Base-by-base conservation (phyloP, 2,888 invertebrate genomes). In the Drosophila siamana region DNA sequence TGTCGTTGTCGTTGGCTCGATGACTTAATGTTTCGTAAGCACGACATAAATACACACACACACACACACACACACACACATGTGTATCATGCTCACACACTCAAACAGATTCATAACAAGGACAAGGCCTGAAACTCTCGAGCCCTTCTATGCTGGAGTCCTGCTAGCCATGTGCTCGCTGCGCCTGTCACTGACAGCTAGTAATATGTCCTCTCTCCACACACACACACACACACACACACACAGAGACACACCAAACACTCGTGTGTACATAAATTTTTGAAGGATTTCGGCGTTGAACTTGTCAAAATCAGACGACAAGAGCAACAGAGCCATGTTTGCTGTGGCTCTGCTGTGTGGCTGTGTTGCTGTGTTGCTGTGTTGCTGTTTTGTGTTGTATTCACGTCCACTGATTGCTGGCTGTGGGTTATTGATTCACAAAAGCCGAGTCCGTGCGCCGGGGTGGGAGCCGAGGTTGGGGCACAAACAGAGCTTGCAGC, bases 271-370 rank as follows among this genome's bases (percentile, higher is more conserved):
- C 86, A 89, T 89, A 90, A 80, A 85, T 89, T 89, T 90, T 88
- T 89, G 90, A 90, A 90, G 90, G 89, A 91, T 91, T 91, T 89
- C 75, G 89, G 85, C 90, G 91, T 91, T 91, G 90, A 90, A 90
- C 90, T 90, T 91, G 91, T 91, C 91, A 91, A 89, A 91, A 91
- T 87, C 91, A 89, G 90, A 79, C 85, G 62, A 63, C 57, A 59
- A 54, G 59, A 56, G 15, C 62, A 69, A 52, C 59, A 43, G 54
- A 51, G 78, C 19, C 62, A 41, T 75, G 74, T 61, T 72, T 66
- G 63, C 73, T n/a, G n/a, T n/a, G n/a, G n/a, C n/a, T n/a, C n/a
- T n/a, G n/a, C n/a, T n/a, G n/a, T n/a, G n/a, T n/a, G n/a, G n/a
- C n/a, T n/a, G n/a, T n/a, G n/a, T n/a, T n/a, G n/a, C n/a, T n/a